phyloP scores from a whole-genome alignment of 2,113 vertebrate genomes.

The Lycaon pictus region DNA sequence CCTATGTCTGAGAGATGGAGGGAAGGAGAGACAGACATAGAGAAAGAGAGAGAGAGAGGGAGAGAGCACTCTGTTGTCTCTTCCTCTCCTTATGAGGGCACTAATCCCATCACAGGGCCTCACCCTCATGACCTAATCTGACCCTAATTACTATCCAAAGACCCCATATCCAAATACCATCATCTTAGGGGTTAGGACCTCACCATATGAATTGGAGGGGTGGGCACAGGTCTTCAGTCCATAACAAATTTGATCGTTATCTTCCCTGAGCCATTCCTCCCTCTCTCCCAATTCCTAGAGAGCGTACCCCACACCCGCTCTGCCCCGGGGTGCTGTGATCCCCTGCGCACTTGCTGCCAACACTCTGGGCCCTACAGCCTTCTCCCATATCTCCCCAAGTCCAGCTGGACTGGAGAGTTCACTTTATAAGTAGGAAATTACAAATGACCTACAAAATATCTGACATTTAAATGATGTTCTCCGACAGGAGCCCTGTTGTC shows the following conservation, averaged over 20 bases:
- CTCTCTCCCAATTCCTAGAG: neutral
- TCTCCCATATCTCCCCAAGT: neutral
- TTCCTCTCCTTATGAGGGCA: neutral
- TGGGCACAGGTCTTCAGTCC: neutral
- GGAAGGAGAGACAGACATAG: neutral
- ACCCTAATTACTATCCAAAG: neutral
- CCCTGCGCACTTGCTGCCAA: constrained; percentile 2
- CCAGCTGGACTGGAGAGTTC: constrained; percentile 53
- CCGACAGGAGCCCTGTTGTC: neutral
- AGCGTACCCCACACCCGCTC: fast-evolving
- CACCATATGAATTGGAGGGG: neutral
- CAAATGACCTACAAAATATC: constrained; percentile 69
- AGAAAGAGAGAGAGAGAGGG: neutral
- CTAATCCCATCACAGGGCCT: neutral
- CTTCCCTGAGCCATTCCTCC: constrained; percentile 64
- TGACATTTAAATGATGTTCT: neutral
- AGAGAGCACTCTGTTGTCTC: neutral
- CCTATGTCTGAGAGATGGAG: neutral
- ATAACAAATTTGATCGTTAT: neutral
- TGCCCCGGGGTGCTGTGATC: neutral
- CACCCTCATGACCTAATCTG: neutral
- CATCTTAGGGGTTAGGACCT: fast-evolving
- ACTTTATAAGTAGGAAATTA: constrained; percentile 62
- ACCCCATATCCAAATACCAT: neutral
- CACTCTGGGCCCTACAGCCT: constrained; percentile 47